Conservation (phyloP, 2,113 vertebrate species). For the Dipodomys merriami region DNA sequence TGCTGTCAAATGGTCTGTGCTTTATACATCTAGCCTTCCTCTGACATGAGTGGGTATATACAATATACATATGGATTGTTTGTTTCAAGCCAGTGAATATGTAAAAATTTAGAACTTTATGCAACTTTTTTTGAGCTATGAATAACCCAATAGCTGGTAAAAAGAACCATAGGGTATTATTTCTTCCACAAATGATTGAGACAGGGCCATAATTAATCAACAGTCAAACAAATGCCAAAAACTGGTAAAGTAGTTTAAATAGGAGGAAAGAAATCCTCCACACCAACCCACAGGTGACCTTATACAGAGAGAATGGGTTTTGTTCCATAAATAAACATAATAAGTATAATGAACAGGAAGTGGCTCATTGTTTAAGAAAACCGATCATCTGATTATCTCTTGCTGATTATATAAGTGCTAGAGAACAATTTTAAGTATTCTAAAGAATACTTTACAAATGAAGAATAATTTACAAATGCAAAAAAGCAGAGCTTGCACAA, state of each 20-base stretch:
- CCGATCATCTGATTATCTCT: slow-evolving; percentile 70
- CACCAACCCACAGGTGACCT: slow-evolving; percentile 68
- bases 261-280: slow-evolving; percentile 61
- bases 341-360: slow-evolving; percentile 73
- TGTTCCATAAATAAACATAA: slow-evolving; percentile 71
- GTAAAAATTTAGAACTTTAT: slow-evolving; percentile 31
- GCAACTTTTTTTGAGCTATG: slow-evolving; percentile 49
- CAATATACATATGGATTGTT: background rate
- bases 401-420: slow-evolving; percentile 66
- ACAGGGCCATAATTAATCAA: slow-evolving; percentile 72
- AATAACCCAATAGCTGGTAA: slow-evolving; percentile 63
- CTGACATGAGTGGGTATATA: background rate
- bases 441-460: slow-evolving; percentile 76
- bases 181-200: slow-evolving; percentile 72
- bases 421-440: slow-evolving; percentile 77
- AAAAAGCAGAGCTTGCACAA: background rate
- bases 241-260: slow-evolving; percentile 63
- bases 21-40: slow-evolving; percentile 34
- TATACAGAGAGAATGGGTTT: slow-evolving; percentile 67
- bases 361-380: slow-evolving; percentile 66
- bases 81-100: slow-evolving; percentile 30
- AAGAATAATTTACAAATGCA: slow-evolving; percentile 74
- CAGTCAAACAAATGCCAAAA: slow-evolving; percentile 64
- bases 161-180: slow-evolving; percentile 59
- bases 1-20: background rate